Evolutionary conservation across 1,140 invertebrate species (phyloP).

Genomic region (Augochlora pura): DNA sequence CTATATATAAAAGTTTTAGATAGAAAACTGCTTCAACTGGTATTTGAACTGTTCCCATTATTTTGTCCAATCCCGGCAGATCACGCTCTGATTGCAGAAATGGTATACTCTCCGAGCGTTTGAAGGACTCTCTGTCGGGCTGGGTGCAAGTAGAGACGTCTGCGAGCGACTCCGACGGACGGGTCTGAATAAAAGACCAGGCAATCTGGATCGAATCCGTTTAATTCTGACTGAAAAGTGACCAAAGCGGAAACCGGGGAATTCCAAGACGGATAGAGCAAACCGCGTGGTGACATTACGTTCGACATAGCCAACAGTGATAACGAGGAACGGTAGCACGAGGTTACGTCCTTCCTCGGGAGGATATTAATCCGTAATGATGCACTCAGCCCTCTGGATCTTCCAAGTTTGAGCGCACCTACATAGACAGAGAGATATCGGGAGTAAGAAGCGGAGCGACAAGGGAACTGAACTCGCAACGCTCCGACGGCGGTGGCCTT

Average conservation of each 20-base stretch:
- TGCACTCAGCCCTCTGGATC: constrained; percentile 59
- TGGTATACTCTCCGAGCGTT: background rate
- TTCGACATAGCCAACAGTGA: constrained; percentile 60
- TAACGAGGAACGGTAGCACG: constrained; percentile 57
- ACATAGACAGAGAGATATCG: constrained; percentile 43
- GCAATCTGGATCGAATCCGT: background rate
- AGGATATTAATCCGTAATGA: constrained; percentile 66
- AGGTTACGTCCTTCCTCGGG: constrained; percentile 60
- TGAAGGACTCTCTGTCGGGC: no score
- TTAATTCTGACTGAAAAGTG: constrained; percentile 6
- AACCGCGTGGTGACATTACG: constrained; percentile 45
- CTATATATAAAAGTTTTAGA: no score
- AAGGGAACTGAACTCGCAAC: constrained; percentile 40
- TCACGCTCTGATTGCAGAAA: background rate
- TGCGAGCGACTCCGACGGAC: background rate
- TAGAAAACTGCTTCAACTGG: no score
- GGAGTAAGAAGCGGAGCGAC: constrained; percentile 18
- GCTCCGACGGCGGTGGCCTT: constrained; percentile 1
- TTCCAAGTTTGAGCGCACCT: constrained; percentile 45
- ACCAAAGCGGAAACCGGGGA: background rate
- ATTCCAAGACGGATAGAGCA: background rate
- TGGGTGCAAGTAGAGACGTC: background rate
- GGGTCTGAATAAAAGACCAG: background rate
- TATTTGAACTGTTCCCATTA: background rate
- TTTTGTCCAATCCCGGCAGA: no score